Evolutionary conservation across 2,888 invertebrate genomes (phyloP), one percentile per base, ranked within the genome.

Genomic region (Andricus quercusramuli): DNA sequence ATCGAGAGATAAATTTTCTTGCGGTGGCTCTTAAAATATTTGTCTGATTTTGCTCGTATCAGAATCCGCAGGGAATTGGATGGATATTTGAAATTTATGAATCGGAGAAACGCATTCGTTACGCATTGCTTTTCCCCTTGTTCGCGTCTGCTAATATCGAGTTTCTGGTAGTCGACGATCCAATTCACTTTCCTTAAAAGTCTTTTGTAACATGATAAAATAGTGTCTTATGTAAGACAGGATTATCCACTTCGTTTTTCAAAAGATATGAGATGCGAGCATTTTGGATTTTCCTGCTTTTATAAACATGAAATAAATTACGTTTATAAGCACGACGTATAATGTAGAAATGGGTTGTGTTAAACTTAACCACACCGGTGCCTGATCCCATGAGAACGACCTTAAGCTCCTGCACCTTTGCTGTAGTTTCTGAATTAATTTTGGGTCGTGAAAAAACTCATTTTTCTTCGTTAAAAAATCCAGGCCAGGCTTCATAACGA

Each of bases 21-120:
- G 32, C n/a, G 74, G 74, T 74, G 56, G 56, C 74, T 56, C 56
- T 56, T 74, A 74, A 74, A 74, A 74, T 74, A 74, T 74, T 74
- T 74, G 74, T 74, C 32, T 56, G 74, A 74, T 74, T 74, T 74
- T 32, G 20, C 70, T 29, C 70, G 32, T 51, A 56, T 74, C 56
- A 56, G 51, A 56, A 56, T 74, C 56, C 11, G 9, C 4, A 5
- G 32, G 56, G 32, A 74, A 74, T 74, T 74, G 56, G 37, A 56
- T 74, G 74, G 56, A 74, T 74, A 74, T 74, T 74, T 74, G 56
- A 74, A 74, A 56, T 74, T 74, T 74, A 74, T 74, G 56, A 74
- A 29, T 70, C 29, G 25, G 25, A 29, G 32, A 32, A 74, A 56
- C 51, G 37, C 56, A 74, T 74, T 74, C 32, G 56, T 56, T 74